Conservation (phyloP, 2,888 invertebrate species). For the Lampropteryx suffumata region DNA sequence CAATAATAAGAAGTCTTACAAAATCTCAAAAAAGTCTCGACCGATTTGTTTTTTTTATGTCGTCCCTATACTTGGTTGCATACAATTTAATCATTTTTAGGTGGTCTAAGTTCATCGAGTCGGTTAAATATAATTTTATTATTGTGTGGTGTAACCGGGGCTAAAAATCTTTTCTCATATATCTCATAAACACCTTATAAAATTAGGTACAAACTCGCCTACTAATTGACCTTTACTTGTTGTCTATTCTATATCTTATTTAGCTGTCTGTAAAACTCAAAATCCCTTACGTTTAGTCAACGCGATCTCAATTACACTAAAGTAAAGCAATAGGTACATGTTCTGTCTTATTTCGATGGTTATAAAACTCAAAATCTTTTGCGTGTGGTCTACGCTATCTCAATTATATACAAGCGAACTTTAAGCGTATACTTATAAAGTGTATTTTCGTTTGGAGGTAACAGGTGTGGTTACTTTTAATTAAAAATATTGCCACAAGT, state of each 20-base stretch:
- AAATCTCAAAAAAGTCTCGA: too few species aligned
- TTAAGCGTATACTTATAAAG: neutral
- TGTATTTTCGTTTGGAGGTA: neutral
- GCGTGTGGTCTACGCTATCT: neutral
- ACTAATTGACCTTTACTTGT: constrained; percentile 2
- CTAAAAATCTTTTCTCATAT: neutral
- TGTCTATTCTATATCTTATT: neutral
- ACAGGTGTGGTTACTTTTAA: constrained; percentile 3
- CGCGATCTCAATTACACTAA: too few species aligned
- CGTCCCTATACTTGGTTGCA: too few species aligned
- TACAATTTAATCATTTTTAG: too few species aligned
- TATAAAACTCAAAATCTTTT: too few species aligned
- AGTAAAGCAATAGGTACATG: too few species aligned
- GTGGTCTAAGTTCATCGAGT: too few species aligned
- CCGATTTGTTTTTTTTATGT: too few species aligned
- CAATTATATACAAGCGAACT: neutral
- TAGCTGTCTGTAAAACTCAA: neutral
- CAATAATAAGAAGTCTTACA: too few species aligned
- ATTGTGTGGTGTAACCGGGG: neutral
- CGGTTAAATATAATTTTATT: constrained; percentile 12
- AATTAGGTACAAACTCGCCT: too few species aligned
- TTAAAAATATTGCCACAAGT: constrained; percentile 3
- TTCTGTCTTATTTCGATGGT: too few species aligned
- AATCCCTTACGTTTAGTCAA: neutral
- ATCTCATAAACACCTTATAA: too few species aligned